Evolutionary conservation across 1,140 invertebrate genomes (phyloP).

Genomic region (Harpegnathos saltator): DNA sequence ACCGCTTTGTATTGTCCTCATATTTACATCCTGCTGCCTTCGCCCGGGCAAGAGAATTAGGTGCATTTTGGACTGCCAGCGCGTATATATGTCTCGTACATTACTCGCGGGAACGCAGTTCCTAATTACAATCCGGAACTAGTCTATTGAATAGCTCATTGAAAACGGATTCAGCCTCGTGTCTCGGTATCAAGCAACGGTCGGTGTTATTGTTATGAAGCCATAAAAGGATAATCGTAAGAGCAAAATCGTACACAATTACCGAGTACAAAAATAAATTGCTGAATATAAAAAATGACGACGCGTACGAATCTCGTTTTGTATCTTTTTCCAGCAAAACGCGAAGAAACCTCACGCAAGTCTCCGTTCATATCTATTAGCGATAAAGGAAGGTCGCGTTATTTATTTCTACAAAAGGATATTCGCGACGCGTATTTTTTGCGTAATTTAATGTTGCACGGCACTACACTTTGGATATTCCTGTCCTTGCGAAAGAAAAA

Average conservation of each 20-base stretch:
- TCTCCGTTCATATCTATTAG: no score
- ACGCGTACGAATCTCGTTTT: neutral
- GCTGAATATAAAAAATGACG: no score
- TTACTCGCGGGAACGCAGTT: constrained; percentile 25
- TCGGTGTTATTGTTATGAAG: neutral
- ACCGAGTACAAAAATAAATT: no score
- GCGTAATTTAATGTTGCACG: no score
- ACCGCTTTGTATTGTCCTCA: constrained; percentile 39
- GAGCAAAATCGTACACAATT: neutral
- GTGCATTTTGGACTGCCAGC: constrained; percentile 26
- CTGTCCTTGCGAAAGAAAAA: constrained; percentile 1
- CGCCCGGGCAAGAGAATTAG: constrained; percentile 43
- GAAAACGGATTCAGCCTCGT: constrained; percentile 39
- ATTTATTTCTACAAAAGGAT: neutral
- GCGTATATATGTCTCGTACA: constrained; percentile 24
- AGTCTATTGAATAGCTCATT: constrained; percentile 52
- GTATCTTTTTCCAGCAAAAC: neutral
- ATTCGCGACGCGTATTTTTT: no score
- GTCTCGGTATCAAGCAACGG: constrained; percentile 2
- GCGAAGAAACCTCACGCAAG: neutral
- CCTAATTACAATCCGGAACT: constrained; percentile 44
- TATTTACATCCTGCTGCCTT: constrained; percentile 53
- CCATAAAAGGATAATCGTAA: no score
- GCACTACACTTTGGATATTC: neutral
- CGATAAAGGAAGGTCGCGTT: no score